Base-by-base conservation (phyloP, 2,888 invertebrate species). In the Exephanes ischioxanthus region DNA sequence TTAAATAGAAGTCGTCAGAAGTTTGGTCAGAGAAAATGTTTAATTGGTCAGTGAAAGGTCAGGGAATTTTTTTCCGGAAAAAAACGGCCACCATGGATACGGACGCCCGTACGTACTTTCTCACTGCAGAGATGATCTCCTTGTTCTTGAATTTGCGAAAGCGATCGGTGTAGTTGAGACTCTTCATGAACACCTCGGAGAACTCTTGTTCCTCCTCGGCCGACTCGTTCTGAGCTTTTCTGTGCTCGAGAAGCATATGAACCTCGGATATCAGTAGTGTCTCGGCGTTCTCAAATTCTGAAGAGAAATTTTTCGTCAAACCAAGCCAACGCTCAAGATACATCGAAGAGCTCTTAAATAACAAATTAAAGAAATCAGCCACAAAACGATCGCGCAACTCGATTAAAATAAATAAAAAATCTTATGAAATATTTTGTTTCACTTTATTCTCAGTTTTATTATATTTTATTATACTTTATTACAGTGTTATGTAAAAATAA, bases 191-290 rank as follows among this genome's bases (percentile, higher is more conserved):
- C 9, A 99, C 99, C 94, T 99, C 99, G 0, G 99, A 99, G 93
- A 99, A 97, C 94, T 99, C 99, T 94, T 99, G 99, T 92, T 99
- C 98, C 91, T 99, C 99, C 93, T 99, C 99, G 2, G 99, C 98
- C 45, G 98, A 98, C 94, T 99, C 99, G 94, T 99, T 99, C 94
- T 99, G 99, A 51, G 98, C 97, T 94, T 99, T 99, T 77, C 99
- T 96, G 94, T 99, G 99, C 93, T 99, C 99, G 90, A 99, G 94
- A 90, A 99, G 95, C 98, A 99, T 98, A 93, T 98, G 97, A 0
- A 98, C 98, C 95, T 98, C 98, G 2, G 99, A 99, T 93, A 99
- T 99, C 77, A 99, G 95, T 81, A 99, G 95, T 0, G 99, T 99
- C 95, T 99, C 99, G 1, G 99, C 99, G 95, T 98, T 99, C 95